phyloP scores from a whole-genome alignment of 2,113 vertebrate species.

The Limnothrissa miodon region DNA sequence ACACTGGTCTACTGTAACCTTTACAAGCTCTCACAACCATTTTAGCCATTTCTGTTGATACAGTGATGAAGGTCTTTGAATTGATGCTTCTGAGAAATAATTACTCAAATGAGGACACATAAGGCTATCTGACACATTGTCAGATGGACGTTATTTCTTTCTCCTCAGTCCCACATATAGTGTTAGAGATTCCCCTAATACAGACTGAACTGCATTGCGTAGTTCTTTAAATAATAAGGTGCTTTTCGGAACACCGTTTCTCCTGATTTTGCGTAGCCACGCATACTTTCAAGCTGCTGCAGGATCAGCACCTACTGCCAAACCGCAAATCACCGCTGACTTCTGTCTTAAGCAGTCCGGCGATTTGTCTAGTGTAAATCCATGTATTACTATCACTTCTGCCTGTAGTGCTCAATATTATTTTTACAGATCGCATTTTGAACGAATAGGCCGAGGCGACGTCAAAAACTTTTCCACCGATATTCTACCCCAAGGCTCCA shows the following conservation, averaged over 20 bases:
- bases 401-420: neutral
- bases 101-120: neutral
- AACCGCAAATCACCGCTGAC: neutral
- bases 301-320: conserved; percentile 10
- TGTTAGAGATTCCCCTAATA: neutral
- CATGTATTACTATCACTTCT: neutral
- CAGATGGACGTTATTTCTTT: neutral
- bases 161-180: neutral
- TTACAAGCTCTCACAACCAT: neutral
- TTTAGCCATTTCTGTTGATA: neutral
- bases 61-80: neutral
- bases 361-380: neutral
- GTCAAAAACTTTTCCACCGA: neutral
- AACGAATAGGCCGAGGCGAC: neutral
- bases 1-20: neutral
- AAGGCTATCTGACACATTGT: neutral
- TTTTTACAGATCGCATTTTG: neutral
- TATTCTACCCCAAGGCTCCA: too few species aligned
- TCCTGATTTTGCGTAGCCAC: conserved; percentile 2
- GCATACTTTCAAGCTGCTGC: neutral
- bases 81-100: neutral
- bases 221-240: neutral
- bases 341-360: neutral
- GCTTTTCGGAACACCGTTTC: neutral
- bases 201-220: neutral